These are phyloP conservation scores for Kuschelorhynchus macadamiae DNA, from an alignment of 2,888 invertebrate species.

Conservation along the genomic window DNA sequence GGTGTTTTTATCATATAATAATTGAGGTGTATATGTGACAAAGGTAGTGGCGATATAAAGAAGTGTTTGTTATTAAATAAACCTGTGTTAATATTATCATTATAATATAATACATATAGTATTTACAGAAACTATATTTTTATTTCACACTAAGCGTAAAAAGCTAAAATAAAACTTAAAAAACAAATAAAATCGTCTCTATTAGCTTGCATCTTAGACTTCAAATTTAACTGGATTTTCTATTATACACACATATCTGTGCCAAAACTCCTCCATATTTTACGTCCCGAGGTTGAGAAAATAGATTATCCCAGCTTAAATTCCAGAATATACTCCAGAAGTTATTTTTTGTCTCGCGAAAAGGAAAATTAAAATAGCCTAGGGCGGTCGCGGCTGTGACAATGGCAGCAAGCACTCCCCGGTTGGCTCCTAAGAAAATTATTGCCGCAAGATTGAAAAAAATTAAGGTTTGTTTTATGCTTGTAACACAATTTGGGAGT, in stretches of 20 bases:
- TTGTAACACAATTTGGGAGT: conserved; percentile 23
- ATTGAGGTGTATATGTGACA: too few species aligned
- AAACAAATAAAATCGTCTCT: too few species aligned
- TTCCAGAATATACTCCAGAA: conserved; percentile 19
- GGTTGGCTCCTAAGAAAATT: conserved; percentile 32
- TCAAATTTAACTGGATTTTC: too few species aligned
- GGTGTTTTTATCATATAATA: too few species aligned
- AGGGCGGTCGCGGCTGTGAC: conserved; percentile 24
- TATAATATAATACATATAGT: too few species aligned
- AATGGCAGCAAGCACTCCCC: conserved; percentile 14
- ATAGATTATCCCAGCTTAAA: conserved; percentile 31
- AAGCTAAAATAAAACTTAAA: too few species aligned
- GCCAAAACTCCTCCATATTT: conserved; percentile 24
- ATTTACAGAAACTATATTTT: too few species aligned
- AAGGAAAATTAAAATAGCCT: conserved; percentile 33
- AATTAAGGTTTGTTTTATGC: conserved; percentile 18
- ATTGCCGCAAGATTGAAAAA: conserved; percentile 38
- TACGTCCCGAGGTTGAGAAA: conserved; percentile 7
- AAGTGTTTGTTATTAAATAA: too few species aligned
- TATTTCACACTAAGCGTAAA: too few species aligned
- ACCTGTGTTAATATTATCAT: too few species aligned
- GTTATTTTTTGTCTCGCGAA: conserved; percentile 35
- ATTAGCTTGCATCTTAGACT: too few species aligned
- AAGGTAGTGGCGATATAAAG: too few species aligned
- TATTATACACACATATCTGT: background rate